Conservation (phyloP, 2,888 invertebrate genomes). For the Melanostoma scalare region DNA sequence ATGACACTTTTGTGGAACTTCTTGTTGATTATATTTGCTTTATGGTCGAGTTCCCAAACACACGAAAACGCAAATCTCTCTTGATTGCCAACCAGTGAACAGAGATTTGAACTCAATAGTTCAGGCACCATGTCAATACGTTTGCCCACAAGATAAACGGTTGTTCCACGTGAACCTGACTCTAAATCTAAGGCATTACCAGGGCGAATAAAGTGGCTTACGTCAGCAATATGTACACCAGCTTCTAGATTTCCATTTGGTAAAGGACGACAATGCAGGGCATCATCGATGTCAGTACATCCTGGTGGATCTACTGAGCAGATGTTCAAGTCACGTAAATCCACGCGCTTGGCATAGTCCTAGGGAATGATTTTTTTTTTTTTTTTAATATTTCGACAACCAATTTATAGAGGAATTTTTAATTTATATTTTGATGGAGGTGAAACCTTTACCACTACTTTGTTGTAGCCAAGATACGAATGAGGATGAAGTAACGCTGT, state of each 20-base stretch:
- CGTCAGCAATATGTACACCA: constrained; percentile 99
- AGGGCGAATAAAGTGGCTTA: constrained; percentile 97
- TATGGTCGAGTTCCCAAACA: constrained; percentile 94
- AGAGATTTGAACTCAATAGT: constrained; percentile 96
- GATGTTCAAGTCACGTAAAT: constrained; percentile 92
- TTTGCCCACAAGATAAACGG: constrained; percentile 97
- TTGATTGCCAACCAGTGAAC: constrained; percentile 94
- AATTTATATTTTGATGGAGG: no score
- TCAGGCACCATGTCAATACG: constrained; percentile 96
- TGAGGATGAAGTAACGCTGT: no score
- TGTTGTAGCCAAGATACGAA: no score
- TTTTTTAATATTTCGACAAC: no score
- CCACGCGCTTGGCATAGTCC: constrained; percentile 90
- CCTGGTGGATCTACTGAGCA: constrained; percentile 99
- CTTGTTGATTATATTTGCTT: constrained; percentile 91
- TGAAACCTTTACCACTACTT: no score
- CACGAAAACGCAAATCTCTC: constrained; percentile 98
- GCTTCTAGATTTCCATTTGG: constrained; percentile 90
- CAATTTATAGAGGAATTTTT: no score
- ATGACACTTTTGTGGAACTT: constrained; percentile 97
- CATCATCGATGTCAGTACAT: constrained; percentile 99
- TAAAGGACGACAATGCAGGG: constrained; percentile 92
- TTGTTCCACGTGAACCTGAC: constrained; percentile 96
- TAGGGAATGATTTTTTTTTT: constrained; percentile 68
- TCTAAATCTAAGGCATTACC: constrained; percentile 95